Evolutionary conservation across 2,113 vertebrate genomes (phyloP).

Genomic region (Otus sunia): DNA sequence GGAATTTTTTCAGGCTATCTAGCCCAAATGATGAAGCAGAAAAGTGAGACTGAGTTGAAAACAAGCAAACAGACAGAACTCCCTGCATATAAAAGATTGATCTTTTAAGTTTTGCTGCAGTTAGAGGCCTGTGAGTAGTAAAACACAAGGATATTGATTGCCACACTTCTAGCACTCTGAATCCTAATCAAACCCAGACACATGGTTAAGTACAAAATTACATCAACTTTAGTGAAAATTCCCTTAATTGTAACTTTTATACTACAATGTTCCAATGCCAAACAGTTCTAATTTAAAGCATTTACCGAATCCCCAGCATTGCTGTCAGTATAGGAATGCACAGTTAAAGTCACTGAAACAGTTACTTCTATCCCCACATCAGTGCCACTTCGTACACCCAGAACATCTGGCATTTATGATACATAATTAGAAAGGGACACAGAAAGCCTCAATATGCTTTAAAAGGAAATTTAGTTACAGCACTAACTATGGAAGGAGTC

Average conservation of each 20-base stretch:
- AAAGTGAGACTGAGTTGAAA: neutral
- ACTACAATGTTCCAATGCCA: neutral
- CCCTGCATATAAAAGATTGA: neutral
- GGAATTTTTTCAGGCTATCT: neutral
- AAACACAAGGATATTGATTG: neutral
- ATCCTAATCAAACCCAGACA: neutral
- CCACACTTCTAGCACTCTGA: neutral
- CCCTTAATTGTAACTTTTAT: neutral
- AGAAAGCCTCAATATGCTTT: neutral
- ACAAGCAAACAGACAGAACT: neutral
- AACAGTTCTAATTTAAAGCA: neutral
- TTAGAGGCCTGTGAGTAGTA: neutral
- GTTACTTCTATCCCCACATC: neutral
- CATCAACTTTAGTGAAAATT: neutral
- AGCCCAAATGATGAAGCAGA: neutral
- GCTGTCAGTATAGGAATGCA: neutral
- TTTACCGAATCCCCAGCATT: neutral
- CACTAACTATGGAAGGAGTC: neutral
- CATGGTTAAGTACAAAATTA: neutral
- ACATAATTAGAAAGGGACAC: neutral
- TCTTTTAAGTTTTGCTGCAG: neutral
- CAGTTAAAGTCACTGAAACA: neutral
- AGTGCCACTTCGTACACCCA: neutral
- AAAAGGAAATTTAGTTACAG: neutral
- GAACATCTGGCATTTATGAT: neutral